A percentile compares a stretch with the other conserved stretches of the same genome.
Evolutionary conservation across 2,888 invertebrate genomes (phyloP).

Genomic region (Sphecodes monilicornis): DNA sequence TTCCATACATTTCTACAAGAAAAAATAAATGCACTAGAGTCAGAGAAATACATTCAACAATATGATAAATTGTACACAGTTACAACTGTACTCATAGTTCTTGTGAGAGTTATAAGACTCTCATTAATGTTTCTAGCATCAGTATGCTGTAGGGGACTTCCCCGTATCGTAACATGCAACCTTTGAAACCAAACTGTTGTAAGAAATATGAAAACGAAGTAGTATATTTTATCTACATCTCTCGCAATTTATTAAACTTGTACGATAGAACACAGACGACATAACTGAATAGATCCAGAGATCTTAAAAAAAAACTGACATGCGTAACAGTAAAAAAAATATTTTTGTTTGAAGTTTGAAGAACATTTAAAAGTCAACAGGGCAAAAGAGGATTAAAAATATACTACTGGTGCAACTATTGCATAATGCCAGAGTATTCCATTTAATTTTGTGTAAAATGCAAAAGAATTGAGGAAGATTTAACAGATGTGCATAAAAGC

Average conservation of each 20-base stretch:
- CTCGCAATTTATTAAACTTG: neutral
- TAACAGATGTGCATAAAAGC: no score
- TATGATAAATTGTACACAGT: neutral
- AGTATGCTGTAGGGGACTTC: neutral
- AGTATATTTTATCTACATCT: neutral
- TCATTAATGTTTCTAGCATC: conserved; percentile 1
- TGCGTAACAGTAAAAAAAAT: neutral
- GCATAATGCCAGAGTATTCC: no score
- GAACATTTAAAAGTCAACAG: neutral
- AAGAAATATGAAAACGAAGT: neutral
- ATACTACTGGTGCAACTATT: neutral
- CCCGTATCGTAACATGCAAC: neutral
- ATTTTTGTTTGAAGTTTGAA: neutral
- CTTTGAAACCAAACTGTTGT: neutral
- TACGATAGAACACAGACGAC: neutral
- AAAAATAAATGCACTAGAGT: neutral
- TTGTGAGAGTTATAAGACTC: neutral
- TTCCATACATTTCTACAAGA: neutral
- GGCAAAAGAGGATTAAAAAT: neutral
- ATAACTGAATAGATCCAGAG: no score
- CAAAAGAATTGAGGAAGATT: no score
- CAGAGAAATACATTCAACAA: neutral
- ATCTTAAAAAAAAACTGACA: no score
- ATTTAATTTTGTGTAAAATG: no score
- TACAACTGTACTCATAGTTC: neutral